Conservation (phyloP, 2,888 invertebrate species). For the Drosophila anomalata region DNA sequence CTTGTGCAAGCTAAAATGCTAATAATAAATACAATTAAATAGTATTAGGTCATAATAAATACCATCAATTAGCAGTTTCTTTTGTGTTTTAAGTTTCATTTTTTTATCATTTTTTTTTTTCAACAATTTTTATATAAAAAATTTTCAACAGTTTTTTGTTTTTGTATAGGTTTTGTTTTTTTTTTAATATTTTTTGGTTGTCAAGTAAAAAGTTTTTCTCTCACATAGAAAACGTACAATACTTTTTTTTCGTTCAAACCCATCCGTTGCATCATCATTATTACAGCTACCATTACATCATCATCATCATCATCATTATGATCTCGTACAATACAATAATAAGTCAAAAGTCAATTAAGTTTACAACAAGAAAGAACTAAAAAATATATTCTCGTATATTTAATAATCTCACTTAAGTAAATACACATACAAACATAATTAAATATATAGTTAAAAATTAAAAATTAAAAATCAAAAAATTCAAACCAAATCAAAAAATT, state of each 20-base stretch:
- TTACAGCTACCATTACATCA: conserved; percentile 42
- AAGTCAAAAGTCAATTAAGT: conserved; percentile 39
- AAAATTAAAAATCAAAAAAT: conserved; percentile 30
- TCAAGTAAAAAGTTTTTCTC: conserved; percentile 70
- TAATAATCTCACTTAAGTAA: conserved; percentile 76
- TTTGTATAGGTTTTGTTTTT: conserved; percentile 14
- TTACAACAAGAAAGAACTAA: conserved; percentile 43
- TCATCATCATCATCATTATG: conserved; percentile 8
- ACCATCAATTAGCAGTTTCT: conserved; percentile 74
- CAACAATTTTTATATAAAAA: conserved; percentile 74
- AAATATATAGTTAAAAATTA: conserved; percentile 45
- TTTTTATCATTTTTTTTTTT: conserved; percentile 20
- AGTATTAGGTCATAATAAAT: conserved; percentile 73
- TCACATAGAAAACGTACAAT: conserved; percentile 77
- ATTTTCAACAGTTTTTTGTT: conserved; percentile 67
- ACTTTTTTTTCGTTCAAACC: conserved; percentile 62
- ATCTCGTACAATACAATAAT: conserved; percentile 29
- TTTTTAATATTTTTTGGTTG: conserved; percentile 63
- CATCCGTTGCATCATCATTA: conserved; percentile 19
- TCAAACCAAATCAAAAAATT: conserved; percentile 43
- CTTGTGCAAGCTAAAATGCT: conserved; percentile 64
- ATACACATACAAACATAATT: conserved; percentile 48
- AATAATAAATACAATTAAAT: conserved; percentile 75
- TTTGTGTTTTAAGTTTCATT: conserved; percentile 41
- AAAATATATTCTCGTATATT: conserved; percentile 45